Conservation (phyloP, 2,888 invertebrate species). For the Folsomia candida region DNA sequence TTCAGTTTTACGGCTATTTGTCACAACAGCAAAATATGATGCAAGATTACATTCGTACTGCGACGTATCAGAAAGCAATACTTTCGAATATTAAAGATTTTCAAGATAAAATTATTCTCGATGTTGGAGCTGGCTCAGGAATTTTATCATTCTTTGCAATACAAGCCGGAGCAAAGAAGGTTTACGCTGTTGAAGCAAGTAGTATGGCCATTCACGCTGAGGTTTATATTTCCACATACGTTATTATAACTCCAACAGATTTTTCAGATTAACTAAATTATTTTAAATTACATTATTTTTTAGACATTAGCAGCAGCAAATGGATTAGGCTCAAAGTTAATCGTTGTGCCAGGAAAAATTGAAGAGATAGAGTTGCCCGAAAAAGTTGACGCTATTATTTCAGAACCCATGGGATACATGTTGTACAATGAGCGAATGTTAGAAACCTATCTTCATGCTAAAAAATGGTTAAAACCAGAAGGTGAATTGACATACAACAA, state of each 20-base stretch:
- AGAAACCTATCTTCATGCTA: constrained; percentile 96
- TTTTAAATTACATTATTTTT: neutral
- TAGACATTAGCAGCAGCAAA: constrained; percentile 83
- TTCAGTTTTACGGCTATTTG: constrained; percentile 93
- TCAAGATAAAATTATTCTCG: constrained; percentile 79
- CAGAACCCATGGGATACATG: constrained; percentile 99
- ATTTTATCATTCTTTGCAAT: constrained; percentile 97
- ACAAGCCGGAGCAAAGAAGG: constrained; percentile 93
- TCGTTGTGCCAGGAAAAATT: constrained; percentile 94
- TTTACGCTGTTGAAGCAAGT: constrained; percentile 99
- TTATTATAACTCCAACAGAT: neutral
- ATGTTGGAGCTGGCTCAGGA: constrained; percentile 98
- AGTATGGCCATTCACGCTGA: constrained; percentile 97
- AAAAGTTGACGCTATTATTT: constrained; percentile 93
- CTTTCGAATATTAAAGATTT: constrained; percentile 90
- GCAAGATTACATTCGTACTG: constrained; percentile 98
- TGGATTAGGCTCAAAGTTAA: constrained; percentile 79
- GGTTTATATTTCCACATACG: constrained; percentile 55
- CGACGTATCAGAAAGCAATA: constrained; percentile 97
- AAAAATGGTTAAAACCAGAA: constrained; percentile 89
- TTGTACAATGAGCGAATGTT: constrained; percentile 98
- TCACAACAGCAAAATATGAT: constrained; percentile 99
- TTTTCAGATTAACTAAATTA: neutral
- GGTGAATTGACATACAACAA: constrained; percentile 53
- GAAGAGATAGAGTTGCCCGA: constrained; percentile 96